A percentile compares a stretch with the other conserved stretches of the same genome.
phyloP scores from a whole-genome alignment of 2,888 invertebrate genomes.

The Macropis europaea region DNA sequence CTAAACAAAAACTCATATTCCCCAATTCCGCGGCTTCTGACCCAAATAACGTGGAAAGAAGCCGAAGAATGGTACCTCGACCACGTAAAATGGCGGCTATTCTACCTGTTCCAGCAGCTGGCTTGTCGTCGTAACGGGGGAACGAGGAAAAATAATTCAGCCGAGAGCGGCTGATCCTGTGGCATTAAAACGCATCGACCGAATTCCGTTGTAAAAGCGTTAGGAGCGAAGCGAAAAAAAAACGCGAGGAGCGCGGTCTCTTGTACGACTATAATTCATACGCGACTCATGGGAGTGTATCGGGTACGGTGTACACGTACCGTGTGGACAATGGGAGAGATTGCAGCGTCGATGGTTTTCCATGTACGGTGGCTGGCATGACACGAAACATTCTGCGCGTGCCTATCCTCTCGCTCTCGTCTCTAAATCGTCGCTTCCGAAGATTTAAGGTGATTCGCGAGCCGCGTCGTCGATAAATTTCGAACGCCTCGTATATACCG shows the following conservation, averaged over 20 bases:
- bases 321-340: conserved; percentile 45
- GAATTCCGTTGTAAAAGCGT: conserved; percentile 22
- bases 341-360: conserved; percentile 50
- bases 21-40: no score
- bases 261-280: conserved; percentile 43
- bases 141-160: no score
- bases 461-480: conserved; percentile 34
- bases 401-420: conserved; percentile 28
- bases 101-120: no score
- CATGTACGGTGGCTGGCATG: conserved; percentile 40
- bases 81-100: no score
- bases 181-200: conserved; percentile 5
- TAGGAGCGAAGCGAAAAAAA: conserved; percentile 5
- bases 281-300: conserved; percentile 41
- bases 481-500: conserved; percentile 6
- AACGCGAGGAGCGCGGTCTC: neutral
- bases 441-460: conserved; percentile 43
- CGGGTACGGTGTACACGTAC: conserved; percentile 44
- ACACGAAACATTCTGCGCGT: conserved; percentile 53
- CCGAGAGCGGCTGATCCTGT: no score
- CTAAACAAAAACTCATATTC: no score
- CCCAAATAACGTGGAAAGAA: no score
- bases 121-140: no score
- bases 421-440: conserved; percentile 43
- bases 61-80: no score